phyloP scores from a whole-genome alignment of 2,797 vertebrate species.

The Aulostomus chinensis region DNA sequence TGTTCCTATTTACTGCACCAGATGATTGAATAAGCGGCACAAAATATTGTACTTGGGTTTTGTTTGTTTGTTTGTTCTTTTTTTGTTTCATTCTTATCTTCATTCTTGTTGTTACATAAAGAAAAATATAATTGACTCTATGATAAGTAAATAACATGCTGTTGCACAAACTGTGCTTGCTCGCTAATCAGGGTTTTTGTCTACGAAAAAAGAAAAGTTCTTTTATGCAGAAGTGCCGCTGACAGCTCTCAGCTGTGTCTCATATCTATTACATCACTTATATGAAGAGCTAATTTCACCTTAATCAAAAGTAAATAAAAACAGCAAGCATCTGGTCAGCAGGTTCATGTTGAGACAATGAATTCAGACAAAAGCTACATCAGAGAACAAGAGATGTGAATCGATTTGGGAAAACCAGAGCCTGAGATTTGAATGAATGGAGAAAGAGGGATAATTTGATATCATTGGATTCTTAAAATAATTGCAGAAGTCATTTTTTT shows the following conservation, averaged over 20 bases:
- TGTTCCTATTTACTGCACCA: constrained; percentile 2
- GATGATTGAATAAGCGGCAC: constrained; percentile 17
- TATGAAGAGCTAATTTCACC: constrained; percentile 11
- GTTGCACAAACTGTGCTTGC: no score
- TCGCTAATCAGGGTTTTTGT: no score
- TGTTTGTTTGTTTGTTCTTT: no score
- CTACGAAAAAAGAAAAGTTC: no score
- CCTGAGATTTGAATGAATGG: constrained; percentile 2
- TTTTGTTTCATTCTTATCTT: no score
- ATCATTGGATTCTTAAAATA: no score
- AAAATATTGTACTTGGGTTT: no score
- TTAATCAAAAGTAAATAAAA: constrained; percentile 31
- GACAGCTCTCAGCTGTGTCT: constrained; percentile 23
- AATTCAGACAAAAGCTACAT: constrained; percentile 18
- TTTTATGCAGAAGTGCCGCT: constrained; percentile 8
- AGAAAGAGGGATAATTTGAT: constrained; percentile 1
- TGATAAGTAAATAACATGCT: not conserved
- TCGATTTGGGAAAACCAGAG: constrained; percentile 4
- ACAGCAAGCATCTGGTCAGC: constrained; percentile 38
- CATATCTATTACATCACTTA: constrained; percentile 15
- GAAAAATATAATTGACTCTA: constrained; percentile 5
- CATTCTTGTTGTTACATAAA: no score
- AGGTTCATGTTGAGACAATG: constrained; percentile 27
- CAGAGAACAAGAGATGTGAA: constrained; percentile 12
- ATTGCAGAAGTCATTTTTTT: no score